Conservation (phyloP, 1,140 invertebrate genomes). For the Tetranychus urticae region DNA sequence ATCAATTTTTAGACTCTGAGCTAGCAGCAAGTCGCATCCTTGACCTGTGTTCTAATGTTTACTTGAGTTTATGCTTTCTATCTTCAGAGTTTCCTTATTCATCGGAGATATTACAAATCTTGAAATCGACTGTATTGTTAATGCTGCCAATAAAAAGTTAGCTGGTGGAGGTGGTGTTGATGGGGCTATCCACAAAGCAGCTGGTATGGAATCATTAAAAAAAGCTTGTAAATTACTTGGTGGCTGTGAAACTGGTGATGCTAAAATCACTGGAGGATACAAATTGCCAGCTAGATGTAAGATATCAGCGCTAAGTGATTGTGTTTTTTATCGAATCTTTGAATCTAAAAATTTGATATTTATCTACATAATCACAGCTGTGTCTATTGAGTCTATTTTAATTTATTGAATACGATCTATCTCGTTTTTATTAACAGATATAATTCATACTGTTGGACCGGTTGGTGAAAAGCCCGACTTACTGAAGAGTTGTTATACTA, state of each 20-base stretch:
- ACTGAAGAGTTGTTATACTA: slow-evolving; percentile 41
- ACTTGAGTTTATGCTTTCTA: not conserved
- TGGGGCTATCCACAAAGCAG: slow-evolving; percentile 55
- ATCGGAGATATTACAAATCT: slow-evolving; percentile 60
- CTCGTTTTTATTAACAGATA: slow-evolving; percentile 20
- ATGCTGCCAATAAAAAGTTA: slow-evolving; percentile 73
- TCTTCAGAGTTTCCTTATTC: slow-evolving; percentile 16
- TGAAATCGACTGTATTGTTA: slow-evolving; percentile 71
- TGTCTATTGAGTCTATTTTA: too few relatives aligned
- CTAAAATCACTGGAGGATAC: slow-evolving; percentile 50
- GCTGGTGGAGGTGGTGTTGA: slow-evolving; percentile 30
- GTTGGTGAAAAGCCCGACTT: slow-evolving; percentile 37
- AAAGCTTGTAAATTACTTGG: slow-evolving; percentile 42
- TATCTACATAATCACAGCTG: too few relatives aligned
- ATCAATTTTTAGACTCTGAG: not conserved
- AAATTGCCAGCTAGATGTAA: slow-evolving; percentile 41
- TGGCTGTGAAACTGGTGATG: slow-evolving; percentile 48
- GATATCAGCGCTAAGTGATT: not conserved
- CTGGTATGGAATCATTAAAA: slow-evolving; percentile 33
- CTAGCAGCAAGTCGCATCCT: not conserved
- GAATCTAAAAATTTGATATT: not conserved
- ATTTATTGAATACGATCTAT: not conserved
- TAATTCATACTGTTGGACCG: slow-evolving; percentile 62
- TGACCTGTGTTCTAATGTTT: not conserved
- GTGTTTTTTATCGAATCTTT: not conserved